Evolutionary conservation across 2,797 vertebrate genomes (phyloP), one percentile per base, ranked within the genome.

Genomic region (Halcyon leucocephala): DNA sequence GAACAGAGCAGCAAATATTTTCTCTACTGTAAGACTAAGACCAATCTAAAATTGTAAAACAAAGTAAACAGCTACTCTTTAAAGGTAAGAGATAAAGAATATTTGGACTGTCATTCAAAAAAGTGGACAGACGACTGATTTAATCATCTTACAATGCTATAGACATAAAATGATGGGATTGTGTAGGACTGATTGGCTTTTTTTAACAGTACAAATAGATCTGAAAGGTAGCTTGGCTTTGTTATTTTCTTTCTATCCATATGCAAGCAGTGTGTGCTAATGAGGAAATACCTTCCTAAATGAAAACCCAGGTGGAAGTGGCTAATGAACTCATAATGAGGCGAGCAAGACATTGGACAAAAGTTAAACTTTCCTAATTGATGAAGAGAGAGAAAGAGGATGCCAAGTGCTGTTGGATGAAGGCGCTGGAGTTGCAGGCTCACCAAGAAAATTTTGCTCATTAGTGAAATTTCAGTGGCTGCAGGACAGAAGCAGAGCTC

Each of bases 351-450:
- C 86, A 89, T 81, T 85, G 93, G 92, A 97, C 93, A 89, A 87
- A 95, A 92, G 96, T 94, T 95, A 96, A 97, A 96, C 94, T 97
- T 96, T 74, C 57, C 78, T 94, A 93, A 96, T 95, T 95, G 94
- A 85, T 86, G 83, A 92, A 86, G 60, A 70, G 37, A 79, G 70
- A 82, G 84, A 90, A 93, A 88, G 65, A 78, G 61, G 52, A 93
- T 89, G 89, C 64, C 77, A 77, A 89, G 71, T 37, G 52, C 81
- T 87, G 81, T 60, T 61, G 86, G 67, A 61, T 80, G 90, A 61
- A 85, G 78, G 54, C 3, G 2, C 69, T 69, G 52, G 81, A 55
- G 66, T 64, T 96, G 88, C 74, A 89, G 74, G 57, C 71, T 90
- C 24, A 10, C 48, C n/a, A 88, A 64, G 88, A 87, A 90, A 54